These are phyloP conservation scores for Sebastes paucispinis DNA, from an alignment of 2,797 vertebrate species.

Conservation along the genomic window DNA sequence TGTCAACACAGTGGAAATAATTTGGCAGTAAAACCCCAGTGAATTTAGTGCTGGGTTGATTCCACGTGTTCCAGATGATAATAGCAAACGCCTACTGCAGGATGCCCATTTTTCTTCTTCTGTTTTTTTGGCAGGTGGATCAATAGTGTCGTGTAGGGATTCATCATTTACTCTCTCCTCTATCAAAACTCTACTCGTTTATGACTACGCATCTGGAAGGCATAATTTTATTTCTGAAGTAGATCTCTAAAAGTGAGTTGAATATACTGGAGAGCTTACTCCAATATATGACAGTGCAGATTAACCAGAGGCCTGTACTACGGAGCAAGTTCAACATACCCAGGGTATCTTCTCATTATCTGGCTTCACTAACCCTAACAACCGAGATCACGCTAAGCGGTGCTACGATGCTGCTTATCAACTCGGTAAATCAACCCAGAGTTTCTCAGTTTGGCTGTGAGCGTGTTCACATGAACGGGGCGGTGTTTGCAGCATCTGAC, in stretches of 20 bases:
- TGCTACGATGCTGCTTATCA: no score
- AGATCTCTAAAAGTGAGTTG: neutral
- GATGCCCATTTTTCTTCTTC: neutral
- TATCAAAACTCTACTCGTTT: neutral
- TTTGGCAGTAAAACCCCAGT: neutral
- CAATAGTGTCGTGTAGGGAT: neutral
- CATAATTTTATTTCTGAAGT: neutral
- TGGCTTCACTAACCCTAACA: no score
- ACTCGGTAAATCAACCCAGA: no score
- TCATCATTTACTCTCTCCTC: neutral
- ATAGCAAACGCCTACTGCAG: neutral
- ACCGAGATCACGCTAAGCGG: no score
- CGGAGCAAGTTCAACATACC: no score
- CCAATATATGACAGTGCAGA: no score
- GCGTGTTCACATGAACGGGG: no score
- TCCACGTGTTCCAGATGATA: neutral
- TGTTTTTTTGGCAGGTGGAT: constrained; percentile 4
- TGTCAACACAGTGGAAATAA: neutral
- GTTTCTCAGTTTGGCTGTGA: no score
- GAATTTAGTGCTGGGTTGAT: neutral
- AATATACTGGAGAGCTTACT: no score
- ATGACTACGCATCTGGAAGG: neutral
- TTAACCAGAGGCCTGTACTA: no score
- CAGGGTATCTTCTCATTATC: no score
- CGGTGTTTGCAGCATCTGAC: no score